Percentiles rank a stretch among this genome's conserved stretches.
phyloP scores from a whole-genome alignment of 2,113 vertebrate genomes.

The Salvelinus namaycush region DNA sequence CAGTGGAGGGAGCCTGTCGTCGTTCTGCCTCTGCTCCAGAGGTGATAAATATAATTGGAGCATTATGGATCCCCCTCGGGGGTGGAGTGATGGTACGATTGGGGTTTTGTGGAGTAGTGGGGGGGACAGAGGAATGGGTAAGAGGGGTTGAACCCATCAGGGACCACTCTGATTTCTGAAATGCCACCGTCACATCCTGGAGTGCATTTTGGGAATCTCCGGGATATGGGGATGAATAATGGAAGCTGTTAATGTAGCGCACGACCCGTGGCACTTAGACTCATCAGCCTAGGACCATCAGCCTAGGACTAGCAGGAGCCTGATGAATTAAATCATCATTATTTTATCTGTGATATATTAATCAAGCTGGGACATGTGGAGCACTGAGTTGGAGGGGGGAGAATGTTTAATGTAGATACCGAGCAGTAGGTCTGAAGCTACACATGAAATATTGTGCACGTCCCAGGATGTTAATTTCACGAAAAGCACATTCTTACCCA shows the following conservation, averaged over 20 bases:
- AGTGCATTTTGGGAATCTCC: conserved; percentile 53
- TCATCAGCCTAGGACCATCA: conserved; percentile 64
- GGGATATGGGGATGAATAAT: conserved; percentile 64
- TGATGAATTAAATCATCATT: conserved; percentile 61
- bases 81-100: conserved; percentile 27
- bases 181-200: conserved; percentile 26
- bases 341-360: conserved; percentile 47
- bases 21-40: conserved; percentile 41
- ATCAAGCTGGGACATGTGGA: conserved; percentile 30
- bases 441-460: background rate
- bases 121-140: background rate
- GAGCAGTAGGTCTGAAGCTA: conserved; percentile 16
- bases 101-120: conserved; percentile 34
- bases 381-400: conserved; percentile 33
- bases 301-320: conserved; percentile 50
- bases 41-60: conserved; percentile 70
- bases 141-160: conserved; percentile 51
- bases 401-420: conserved; percentile 13
- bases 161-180: conserved; percentile 55
- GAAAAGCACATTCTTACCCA: background rate
- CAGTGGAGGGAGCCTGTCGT: conserved; percentile 25
- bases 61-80: conserved; percentile 52
- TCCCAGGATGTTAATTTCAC: background rate
- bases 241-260: conserved; percentile 63
- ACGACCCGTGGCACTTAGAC: conserved; percentile 56